Base-by-base conservation (phyloP, 2,113 vertebrate species). In the Oplegnathus fasciatus region DNA sequence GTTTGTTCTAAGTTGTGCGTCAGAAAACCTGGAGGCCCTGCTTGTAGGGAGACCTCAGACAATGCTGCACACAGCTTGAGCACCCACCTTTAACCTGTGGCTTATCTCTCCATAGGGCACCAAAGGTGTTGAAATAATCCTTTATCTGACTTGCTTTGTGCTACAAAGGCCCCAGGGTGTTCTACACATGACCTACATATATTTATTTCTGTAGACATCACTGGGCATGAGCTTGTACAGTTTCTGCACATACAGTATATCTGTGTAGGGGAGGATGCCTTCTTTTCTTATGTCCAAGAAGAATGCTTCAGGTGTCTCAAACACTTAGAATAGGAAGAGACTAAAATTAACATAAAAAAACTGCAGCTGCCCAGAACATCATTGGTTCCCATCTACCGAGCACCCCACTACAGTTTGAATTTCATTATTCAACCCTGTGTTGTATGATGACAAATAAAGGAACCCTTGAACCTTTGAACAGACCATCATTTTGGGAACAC, bases 101-200 rank as follows among this genome's bases (percentile, higher is more conserved):
- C 66, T 58, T 44, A 28, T 76, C 42, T 52, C 44, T 76, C 32
- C 14, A 75, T n/a, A n/a, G n/a, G n/a, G n/a, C n/a, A n/a, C n/a
- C n/a, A n/a, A n/a, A n/a, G n/a, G n/a, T n/a, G n/a, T n/a, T n/a
- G n/a, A n/a, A n/a, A n/a, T n/a, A n/a, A 68, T 68, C 65, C 34
- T 83, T 78, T 71, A 46, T 65, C 66, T 70, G 34, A 71, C 66
- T 64, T 20, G 60, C 40, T 37, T 34, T 34, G 46, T 83, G 17
- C 65, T 28, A n/a, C 46, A 62, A 61, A 44, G 4, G 42, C 71
- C 52, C 24, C 22, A 32, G 46, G 26, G 50, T 71, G 34, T 22
- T 44, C 73, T 15, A 34, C 34, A 55, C 65, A 32, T 83, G 44
- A 54, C 50, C 74, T 70, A 61, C 20, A 46, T 32, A 26, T 17